Evolutionary conservation across 1,140 invertebrate species (phyloP).

Genomic region (Hylaeus volcanicus): DNA sequence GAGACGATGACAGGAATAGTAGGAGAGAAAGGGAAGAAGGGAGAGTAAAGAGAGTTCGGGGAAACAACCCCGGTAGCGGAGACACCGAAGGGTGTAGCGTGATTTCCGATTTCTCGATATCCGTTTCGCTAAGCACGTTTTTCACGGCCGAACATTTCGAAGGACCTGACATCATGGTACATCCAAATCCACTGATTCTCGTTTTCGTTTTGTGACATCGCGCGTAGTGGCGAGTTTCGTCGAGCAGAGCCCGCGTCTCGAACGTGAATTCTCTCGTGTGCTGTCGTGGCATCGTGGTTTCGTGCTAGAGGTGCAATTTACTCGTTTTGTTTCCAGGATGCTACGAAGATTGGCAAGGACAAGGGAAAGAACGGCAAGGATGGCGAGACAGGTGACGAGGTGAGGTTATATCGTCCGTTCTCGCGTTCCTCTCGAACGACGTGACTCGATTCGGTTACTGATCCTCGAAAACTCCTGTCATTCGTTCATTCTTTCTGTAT

Average conservation of each 20-base stretch:
- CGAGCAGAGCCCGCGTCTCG: constrained; percentile 22
- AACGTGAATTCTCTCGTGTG: constrained; percentile 24
- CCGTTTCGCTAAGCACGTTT: constrained; percentile 31
- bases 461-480: constrained; percentile 30
- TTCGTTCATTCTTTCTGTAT: constrained; percentile 1
- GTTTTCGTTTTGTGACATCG: constrained; percentile 35
- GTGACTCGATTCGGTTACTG: constrained; percentile 1
- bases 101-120: constrained; percentile 56
- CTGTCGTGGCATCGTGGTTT: constrained; percentile 26
- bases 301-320: constrained; percentile 23
- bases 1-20: constrained; percentile 21
- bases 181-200: constrained; percentile 23
- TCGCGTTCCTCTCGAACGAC: constrained; percentile 2
- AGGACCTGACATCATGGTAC: constrained; percentile 39
- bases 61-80: constrained; percentile 60
- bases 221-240: constrained; percentile 36
- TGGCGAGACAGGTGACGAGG: constrained; percentile 80
- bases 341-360: constrained; percentile 77
- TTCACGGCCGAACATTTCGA: constrained; percentile 39
- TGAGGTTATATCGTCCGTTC: constrained; percentile 73
- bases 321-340: constrained; percentile 77
- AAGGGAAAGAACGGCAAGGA: constrained; percentile 79
- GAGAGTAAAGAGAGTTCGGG: constrained; percentile 46
- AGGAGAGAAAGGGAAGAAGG: constrained; percentile 37
- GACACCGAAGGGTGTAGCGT: constrained; percentile 61